Conservation (phyloP, 2,113 vertebrate species). For the Fulica atra region DNA sequence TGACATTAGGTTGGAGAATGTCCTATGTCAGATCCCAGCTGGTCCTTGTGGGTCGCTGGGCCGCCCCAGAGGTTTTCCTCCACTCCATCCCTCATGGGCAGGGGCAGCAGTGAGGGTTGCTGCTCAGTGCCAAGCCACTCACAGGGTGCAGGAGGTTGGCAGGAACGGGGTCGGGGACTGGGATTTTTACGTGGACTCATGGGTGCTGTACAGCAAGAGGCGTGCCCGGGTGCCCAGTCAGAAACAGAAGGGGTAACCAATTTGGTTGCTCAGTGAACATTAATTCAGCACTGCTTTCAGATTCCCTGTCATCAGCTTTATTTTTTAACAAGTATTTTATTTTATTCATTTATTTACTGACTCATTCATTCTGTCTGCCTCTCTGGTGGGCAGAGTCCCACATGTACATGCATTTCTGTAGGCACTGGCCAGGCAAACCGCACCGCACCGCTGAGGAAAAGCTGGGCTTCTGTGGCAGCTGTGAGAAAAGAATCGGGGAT, state of each 20-base stretch:
- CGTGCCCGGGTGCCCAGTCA: neutral
- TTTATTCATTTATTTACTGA: neutral
- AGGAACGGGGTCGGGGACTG: accelerated
- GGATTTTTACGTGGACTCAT: accelerated
- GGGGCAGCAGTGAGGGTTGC: neutral
- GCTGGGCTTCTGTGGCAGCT: neutral
- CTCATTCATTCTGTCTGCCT: neutral
- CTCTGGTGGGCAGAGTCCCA: neutral
- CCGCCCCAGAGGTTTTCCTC: neutral
- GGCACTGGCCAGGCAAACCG: neutral
- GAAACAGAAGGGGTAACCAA: neutral
- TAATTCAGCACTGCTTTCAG: neutral
- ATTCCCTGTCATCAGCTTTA: neutral
- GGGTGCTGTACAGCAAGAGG: neutral
- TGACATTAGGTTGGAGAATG: accelerated
- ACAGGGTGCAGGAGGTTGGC: neutral
- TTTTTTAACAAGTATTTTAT: no score
- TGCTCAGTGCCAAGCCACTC: neutral
- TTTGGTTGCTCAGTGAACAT: neutral
- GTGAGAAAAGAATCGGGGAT: accelerated
- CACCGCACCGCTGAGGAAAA: neutral
- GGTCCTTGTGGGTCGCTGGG: neutral
- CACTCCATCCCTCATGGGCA: accelerated
- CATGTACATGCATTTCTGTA: neutral
- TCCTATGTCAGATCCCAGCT: neutral